Evolutionary conservation across 2,113 vertebrate genomes (phyloP).

Genomic region (Colossoma macropomum): DNA sequence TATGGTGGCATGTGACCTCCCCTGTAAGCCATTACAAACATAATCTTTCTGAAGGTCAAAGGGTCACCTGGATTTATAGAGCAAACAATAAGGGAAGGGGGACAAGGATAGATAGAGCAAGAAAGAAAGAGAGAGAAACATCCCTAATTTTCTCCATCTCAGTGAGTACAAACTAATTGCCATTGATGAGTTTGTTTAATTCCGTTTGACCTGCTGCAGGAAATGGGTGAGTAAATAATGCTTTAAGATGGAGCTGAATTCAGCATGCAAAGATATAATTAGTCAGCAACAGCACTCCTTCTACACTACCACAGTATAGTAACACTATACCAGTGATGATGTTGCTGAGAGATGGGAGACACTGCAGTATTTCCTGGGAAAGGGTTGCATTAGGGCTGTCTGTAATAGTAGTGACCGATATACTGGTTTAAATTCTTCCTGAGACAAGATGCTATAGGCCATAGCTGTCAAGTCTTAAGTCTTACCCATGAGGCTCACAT

Average conservation of each 20-base stretch:
- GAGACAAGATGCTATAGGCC: no score
- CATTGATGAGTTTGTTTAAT: background rate
- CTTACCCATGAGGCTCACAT: no score
- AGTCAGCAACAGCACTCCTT: background rate
- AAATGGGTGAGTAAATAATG: background rate
- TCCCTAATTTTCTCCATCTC: background rate
- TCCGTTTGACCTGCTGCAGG: background rate
- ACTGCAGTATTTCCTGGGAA: conserved; percentile 52
- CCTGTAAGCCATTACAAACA: conserved; percentile 57
- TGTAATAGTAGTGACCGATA: no score
- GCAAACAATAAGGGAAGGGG: conserved; percentile 41
- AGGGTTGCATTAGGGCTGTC: conserved; percentile 48
- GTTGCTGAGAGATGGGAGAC: conserved; percentile 19
- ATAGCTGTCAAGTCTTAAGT: no score
- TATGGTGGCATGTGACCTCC: conserved; percentile 30
- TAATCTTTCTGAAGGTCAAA: conserved; percentile 56
- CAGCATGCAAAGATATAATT: background rate
- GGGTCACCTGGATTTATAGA: conserved; percentile 58
- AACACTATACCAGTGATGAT: conserved; percentile 21
- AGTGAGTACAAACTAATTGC: background rate
- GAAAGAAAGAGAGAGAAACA: background rate
- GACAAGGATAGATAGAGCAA: background rate
- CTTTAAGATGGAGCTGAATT: background rate
- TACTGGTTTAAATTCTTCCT: no score
- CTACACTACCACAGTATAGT: background rate